phyloP scores from a whole-genome alignment of 2,113 vertebrate species.

The Alligator sinensis region DNA sequence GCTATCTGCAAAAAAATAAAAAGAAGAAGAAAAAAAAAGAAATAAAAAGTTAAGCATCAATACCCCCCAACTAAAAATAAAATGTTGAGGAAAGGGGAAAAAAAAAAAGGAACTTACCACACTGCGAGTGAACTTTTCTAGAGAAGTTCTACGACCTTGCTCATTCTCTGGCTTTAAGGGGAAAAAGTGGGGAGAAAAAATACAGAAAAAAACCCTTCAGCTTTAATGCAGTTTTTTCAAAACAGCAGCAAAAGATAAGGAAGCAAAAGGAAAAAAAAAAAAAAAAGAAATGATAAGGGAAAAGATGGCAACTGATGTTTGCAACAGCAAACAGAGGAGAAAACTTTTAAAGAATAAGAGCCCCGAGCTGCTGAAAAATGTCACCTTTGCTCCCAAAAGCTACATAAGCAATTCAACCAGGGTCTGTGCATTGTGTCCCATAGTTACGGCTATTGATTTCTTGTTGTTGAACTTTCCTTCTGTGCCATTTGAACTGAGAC shows the following conservation, averaged over 20 bases:
- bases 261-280: conserved; percentile 53
- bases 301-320: conserved; percentile 72
- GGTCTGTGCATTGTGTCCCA: conserved; percentile 23
- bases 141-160: conserved; percentile 96
- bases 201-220: conserved; percentile 80
- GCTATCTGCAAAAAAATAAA: conserved; percentile 46
- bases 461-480: conserved; percentile 49
- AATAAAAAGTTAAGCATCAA: conserved; percentile 30
- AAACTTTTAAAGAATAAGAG: conserved; percentile 38
- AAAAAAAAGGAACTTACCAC: conserved; percentile 90
- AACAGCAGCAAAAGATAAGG: conserved; percentile 74
- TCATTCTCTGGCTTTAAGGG: conserved; percentile 93
- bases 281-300: conserved; percentile 14
- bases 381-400: conserved; percentile 13
- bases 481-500: conserved; percentile 7
- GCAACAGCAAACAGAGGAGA: conserved; percentile 69
- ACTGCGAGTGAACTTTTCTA: conserved; percentile 99
- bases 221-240: conserved; percentile 74
- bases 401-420: conserved; percentile 28
- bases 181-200: conserved; percentile 78
- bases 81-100: conserved; percentile 59
- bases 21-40: neutral
- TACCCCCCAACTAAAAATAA: conserved; percentile 42
- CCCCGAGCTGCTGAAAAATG: neutral
- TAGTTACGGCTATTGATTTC: conserved; percentile 54